These are phyloP conservation scores for Drosophila sturtevanti DNA, from an alignment of 1,140 invertebrate species.

Conservation along the genomic window DNA sequence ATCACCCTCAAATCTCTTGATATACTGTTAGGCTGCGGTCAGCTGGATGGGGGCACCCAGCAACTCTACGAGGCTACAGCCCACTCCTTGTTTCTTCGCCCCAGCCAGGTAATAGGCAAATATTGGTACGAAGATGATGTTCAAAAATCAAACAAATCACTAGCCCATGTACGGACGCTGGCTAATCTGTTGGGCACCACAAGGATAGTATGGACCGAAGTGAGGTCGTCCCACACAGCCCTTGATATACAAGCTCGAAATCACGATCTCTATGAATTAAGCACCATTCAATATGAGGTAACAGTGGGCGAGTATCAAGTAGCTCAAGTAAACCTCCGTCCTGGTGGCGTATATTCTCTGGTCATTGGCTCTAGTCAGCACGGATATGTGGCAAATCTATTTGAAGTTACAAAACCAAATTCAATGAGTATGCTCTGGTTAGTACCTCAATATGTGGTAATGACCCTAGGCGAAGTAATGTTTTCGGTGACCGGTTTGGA, in stretches of 20 bases:
- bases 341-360: constrained; percentile 86
- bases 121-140: constrained; percentile 60
- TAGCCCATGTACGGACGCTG: constrained; percentile 53
- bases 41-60: constrained; percentile 47
- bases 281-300: constrained; percentile 25
- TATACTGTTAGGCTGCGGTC: constrained; percentile 32
- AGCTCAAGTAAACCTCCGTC: constrained; percentile 24
- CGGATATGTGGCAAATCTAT: constrained; percentile 29
- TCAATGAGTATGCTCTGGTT: constrained; percentile 91
- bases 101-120: constrained; percentile 41
- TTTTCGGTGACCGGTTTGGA: constrained; percentile 96
- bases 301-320: constrained; percentile 26
- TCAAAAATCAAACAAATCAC: constrained; percentile 67
- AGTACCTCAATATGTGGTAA: constrained; percentile 93
- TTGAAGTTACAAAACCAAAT: constrained; percentile 86
- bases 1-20: background rate
- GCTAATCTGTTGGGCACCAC: constrained; percentile 53
- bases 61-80: constrained; percentile 59
- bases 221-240: constrained; percentile 9
- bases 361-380: constrained; percentile 72
- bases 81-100: constrained; percentile 83
- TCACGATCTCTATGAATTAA: constrained; percentile 57
- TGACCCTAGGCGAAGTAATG: constrained; percentile 92
- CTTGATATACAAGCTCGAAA: constrained; percentile 53
- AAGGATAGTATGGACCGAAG: constrained; percentile 52